A percentile compares a stretch with the other conserved stretches of the same genome.
These are phyloP conservation scores for Papilio glaucus DNA, from an alignment of 1,140 invertebrate species.

Conservation along the genomic window DNA sequence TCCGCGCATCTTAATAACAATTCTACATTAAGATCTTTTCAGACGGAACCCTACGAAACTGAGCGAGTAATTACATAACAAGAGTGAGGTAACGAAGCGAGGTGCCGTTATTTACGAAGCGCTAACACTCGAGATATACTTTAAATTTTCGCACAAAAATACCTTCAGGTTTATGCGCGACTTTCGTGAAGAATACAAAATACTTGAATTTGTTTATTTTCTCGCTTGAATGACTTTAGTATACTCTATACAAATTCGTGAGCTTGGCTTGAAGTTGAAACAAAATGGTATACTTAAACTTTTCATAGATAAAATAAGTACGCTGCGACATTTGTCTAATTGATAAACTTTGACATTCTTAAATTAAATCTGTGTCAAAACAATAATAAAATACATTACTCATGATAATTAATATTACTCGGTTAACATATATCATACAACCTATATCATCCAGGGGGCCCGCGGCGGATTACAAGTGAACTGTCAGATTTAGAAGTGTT, in stretches of 20 bases:
- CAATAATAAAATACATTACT: no score
- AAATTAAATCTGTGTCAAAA: no score
- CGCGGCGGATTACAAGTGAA: conserved; percentile 47
- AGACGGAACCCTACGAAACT: not conserved
- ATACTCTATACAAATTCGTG: no score
- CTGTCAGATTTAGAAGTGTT: conserved; percentile 48
- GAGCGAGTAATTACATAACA: conserved; percentile 13
- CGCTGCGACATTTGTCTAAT: no score
- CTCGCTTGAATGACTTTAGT: no score
- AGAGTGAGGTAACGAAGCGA: conserved; percentile 19
- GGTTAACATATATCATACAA: no score
- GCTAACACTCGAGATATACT: not conserved
- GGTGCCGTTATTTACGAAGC: conserved; percentile 8
- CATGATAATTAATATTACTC: no score
- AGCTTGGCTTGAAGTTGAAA: no score
- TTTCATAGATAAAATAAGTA: no score
- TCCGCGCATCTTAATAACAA: conserved; percentile 5
- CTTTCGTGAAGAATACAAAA: conserved; percentile 10
- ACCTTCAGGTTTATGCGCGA: conserved; percentile 5
- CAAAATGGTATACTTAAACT: no score
- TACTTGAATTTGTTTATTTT: not conserved
- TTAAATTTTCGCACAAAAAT: conserved; percentile 16
- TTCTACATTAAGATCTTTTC: conserved; percentile 20
- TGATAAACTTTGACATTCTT: no score
- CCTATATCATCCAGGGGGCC: conserved; percentile 41